A percentile compares a stretch with the other conserved stretches of the same genome.
phyloP scores from a whole-genome alignment of 2,113 vertebrate genomes.

The Orthonyx spaldingii region DNA sequence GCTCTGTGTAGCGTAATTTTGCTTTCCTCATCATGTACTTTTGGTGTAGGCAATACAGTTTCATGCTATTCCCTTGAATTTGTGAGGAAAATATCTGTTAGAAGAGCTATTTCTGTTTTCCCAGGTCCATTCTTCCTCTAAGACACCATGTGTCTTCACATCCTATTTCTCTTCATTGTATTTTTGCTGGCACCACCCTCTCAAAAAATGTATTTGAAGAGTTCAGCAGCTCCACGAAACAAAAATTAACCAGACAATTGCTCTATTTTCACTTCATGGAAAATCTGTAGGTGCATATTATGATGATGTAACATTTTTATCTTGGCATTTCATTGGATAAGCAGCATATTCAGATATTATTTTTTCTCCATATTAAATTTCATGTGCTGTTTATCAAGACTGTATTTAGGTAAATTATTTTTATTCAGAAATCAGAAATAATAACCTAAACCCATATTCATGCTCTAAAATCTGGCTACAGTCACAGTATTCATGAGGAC shows the following conservation, averaged over 20 bases:
- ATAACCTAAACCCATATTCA: neutral
- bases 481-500: neutral
- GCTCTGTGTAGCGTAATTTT: neutral
- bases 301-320: neutral
- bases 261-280: neutral
- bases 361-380: neutral
- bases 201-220: neutral
- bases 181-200: neutral
- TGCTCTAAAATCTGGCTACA: neutral
- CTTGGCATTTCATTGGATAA: neutral
- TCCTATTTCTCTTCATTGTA: neutral
- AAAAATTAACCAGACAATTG: neutral
- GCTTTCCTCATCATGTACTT: neutral
- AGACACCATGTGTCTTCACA: neutral
- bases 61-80: neutral
- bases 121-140: neutral
- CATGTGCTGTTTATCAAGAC: neutral
- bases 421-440: neutral
- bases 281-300: neutral
- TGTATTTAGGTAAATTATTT: neutral
- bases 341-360: neutral
- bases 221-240: neutral
- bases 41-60: neutral
- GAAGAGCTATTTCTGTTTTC: neutral
- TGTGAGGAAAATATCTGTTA: neutral